These are phyloP conservation scores for Psophia crepitans DNA, from an alignment of 2,113 vertebrate species.

Conservation along the genomic window DNA sequence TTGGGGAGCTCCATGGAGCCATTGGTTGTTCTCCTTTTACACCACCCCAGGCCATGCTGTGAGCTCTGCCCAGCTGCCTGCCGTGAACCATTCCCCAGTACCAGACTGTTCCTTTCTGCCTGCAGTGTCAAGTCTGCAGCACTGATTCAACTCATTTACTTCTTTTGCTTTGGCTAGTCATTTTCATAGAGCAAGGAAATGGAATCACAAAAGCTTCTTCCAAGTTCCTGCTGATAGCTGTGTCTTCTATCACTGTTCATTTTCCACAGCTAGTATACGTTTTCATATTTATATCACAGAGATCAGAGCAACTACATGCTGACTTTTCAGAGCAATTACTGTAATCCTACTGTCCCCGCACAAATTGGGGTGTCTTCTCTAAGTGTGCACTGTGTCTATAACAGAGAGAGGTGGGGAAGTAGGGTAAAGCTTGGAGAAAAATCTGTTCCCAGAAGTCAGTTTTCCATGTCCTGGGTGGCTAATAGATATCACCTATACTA, in stretches of 20 bases:
- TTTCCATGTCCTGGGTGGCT: background rate
- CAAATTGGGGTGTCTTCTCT: background rate
- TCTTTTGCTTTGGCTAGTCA: background rate
- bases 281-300: background rate
- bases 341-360: background rate
- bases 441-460: background rate
- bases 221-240: background rate
- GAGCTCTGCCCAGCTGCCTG: conserved; percentile 37
- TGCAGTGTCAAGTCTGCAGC: background rate
- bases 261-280: background rate
- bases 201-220: background rate
- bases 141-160: conserved; percentile 20
- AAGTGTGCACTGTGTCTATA: background rate
- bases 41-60: background rate
- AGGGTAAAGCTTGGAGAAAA: background rate
- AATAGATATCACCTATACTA: background rate
- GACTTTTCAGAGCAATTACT: background rate
- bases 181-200: background rate
- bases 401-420: background rate
- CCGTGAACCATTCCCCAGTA: background rate
- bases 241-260: background rate
- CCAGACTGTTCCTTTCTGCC: background rate
- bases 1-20: background rate
- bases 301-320: background rate
- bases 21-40: background rate